Evolutionary conservation across 2,797 vertebrate genomes (phyloP), one percentile per base, ranked within the genome.

Genomic region (Oreonectes daqikongensis): DNA sequence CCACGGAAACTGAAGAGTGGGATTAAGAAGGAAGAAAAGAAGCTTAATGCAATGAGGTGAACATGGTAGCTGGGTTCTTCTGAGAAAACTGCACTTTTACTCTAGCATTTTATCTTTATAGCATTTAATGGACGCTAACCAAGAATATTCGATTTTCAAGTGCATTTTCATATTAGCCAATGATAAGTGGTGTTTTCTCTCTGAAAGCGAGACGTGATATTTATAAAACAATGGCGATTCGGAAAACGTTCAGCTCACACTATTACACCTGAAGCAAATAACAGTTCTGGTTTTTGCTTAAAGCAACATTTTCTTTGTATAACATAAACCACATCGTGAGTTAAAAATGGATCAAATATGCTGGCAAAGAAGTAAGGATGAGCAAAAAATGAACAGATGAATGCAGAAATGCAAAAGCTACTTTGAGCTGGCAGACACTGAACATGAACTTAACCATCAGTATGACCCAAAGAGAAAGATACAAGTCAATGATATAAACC

Each of bases 341-440:
- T 40, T 20, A 14, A 35, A 18, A 26, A 63, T 75, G 53, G 46
- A 67, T 20, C 38, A 14, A 32, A 69, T 50, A 66, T 46, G 69
- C 42, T 71, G 67, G 67, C 69, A 75, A 61, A 84, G 83, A 57
- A n/a, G 79, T 68, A 57, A 74, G 74, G 53, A 82, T 83, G 48
- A 35, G 81, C 69, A 82, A 61, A 67, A 60, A 79, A 79, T 75
- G 78, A 83, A 83, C 57, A 35, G 78, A 72, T 71, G 88, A 80
- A 59, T 69, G 81, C 59, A 77, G 75, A 77, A 81, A 90, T 84
- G 26, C 87, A 85, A 81, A 91, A 92, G 92, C 89, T 82, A 86
- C 85, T 87, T 42, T 75, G 91, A 93, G 94, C 88, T 94, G 94
- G 93, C 94, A 93, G 91, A 90, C 90, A 86, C 92, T 85, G 93